These are phyloP conservation scores for Geotrypetes seraphini DNA, from an alignment of 2,797 vertebrate species.

Conservation along the genomic window DNA sequence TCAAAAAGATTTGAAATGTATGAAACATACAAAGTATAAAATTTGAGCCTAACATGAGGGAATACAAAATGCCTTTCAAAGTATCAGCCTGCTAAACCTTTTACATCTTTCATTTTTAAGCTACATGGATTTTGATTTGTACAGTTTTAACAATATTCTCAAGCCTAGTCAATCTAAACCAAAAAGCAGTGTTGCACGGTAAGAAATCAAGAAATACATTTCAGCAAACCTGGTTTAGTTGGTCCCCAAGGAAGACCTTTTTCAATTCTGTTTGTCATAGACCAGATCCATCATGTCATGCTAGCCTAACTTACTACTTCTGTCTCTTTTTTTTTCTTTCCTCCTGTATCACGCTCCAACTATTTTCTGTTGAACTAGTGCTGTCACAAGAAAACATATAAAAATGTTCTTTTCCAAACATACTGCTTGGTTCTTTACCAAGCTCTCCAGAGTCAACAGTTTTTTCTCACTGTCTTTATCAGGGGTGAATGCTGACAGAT, in stretches of 20 bases:
- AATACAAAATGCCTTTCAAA: slow-evolving; percentile 65
- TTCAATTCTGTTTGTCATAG: slow-evolving; percentile 87
- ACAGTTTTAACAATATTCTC: slow-evolving; percentile 70
- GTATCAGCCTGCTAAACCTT: slow-evolving; percentile 64
- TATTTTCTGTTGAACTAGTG: slow-evolving; percentile 79
- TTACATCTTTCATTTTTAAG: slow-evolving; percentile 73
- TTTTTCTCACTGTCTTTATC: slow-evolving; percentile 84
- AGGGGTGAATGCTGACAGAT: slow-evolving; percentile 81
- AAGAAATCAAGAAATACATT: slow-evolving; percentile 72
- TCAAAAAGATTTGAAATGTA: slow-evolving; percentile 59
- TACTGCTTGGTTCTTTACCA: slow-evolving; percentile 55
- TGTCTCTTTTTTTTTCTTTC: slow-evolving; percentile 39
- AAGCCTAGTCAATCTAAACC: slow-evolving; percentile 69
- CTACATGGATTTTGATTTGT: slow-evolving; percentile 72
- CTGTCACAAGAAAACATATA: slow-evolving; percentile 84
- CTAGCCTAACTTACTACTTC: slow-evolving; percentile 63
- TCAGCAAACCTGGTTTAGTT: slow-evolving; percentile 65
- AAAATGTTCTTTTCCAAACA: slow-evolving; percentile 76
- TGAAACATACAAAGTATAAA: slow-evolving; percentile 64
- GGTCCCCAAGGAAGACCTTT: slow-evolving; percentile 73
- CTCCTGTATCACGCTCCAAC: slow-evolving; percentile 63
- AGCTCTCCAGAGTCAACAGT: slow-evolving; percentile 70
- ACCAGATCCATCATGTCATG: slow-evolving; percentile 79
- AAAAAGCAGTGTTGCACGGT: slow-evolving; percentile 72
- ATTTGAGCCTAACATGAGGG: slow-evolving; percentile 65